These are phyloP conservation scores for Cheilosia variabilis DNA, from an alignment of 2,888 invertebrate species.

Conservation along the genomic window DNA sequence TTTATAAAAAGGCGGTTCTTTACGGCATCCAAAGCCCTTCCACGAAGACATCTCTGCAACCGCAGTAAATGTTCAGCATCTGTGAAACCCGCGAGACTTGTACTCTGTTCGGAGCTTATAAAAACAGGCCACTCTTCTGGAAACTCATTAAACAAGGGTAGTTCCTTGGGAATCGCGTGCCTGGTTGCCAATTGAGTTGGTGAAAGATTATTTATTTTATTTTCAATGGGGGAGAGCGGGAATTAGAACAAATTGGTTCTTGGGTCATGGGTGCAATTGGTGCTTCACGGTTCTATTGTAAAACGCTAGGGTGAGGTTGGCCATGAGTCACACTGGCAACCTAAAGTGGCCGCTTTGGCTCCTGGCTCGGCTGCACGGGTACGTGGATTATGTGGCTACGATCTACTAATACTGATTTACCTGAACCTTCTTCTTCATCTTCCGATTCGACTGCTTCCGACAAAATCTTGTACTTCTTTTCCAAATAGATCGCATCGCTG, in stretches of 20 bases:
- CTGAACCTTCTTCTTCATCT: not conserved
- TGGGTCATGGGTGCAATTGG: no score
- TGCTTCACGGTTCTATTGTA: no score
- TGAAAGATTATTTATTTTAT: no score
- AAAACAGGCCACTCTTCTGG: no score
- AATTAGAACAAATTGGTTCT: no score
- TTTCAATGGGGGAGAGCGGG: no score
- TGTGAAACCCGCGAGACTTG: constrained; percentile 8
- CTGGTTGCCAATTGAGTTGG: no score
- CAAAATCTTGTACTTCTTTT: no score
- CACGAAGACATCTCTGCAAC: constrained; percentile 19
- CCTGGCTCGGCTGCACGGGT: not conserved
- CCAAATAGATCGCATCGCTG: not conserved
- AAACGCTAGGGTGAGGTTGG: no score
- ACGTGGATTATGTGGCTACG: not conserved
- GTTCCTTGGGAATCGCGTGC: no score
- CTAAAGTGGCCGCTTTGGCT: not conserved
- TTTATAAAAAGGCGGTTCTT: constrained; percentile 21
- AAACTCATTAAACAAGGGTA: no score
- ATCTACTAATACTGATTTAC: not conserved
- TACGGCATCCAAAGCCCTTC: constrained; percentile 69
- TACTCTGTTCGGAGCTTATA: not conserved
- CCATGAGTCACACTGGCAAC: no score
- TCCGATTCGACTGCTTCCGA: not conserved
- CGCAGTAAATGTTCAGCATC: constrained; percentile 26